Evolutionary conservation across 2,797 vertebrate species (phyloP).

Genomic region (Mus minutoides): DNA sequence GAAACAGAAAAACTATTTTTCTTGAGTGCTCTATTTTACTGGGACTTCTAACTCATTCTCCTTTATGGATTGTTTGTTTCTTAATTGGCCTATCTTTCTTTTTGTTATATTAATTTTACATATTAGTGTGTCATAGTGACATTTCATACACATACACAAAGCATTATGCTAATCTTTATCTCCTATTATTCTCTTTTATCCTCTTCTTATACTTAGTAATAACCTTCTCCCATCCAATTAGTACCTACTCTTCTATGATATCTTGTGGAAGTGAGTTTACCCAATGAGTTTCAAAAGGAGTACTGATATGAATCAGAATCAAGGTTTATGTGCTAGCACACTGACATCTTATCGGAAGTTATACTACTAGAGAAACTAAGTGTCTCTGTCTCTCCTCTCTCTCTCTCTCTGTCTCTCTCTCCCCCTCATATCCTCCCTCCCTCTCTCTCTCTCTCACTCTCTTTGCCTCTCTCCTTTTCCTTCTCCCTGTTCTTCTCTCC

Average conservation of each 20-base stretch:
- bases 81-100: background rate
- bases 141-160: background rate
- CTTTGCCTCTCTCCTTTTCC: background rate
- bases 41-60: background rate
- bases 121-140: background rate
- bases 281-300: background rate
- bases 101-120: background rate
- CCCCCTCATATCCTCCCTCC: too few species aligned
- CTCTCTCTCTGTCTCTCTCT: background rate
- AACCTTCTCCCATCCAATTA: background rate
- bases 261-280: background rate
- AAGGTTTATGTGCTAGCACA: background rate
- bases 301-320: background rate
- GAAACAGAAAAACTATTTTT: background rate
- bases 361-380: background rate
- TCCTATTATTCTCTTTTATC: background rate
- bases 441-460: fast-evolving
- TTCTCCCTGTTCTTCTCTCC: background rate
- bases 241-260: background rate
- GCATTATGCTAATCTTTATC: background rate
- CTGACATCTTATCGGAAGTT: background rate
- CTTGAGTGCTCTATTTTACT: background rate
- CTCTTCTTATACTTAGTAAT: background rate
- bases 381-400: background rate
- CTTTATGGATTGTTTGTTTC: background rate